phyloP scores from a whole-genome alignment of 2,888 invertebrate species.

The Helobdella robusta region DNA sequence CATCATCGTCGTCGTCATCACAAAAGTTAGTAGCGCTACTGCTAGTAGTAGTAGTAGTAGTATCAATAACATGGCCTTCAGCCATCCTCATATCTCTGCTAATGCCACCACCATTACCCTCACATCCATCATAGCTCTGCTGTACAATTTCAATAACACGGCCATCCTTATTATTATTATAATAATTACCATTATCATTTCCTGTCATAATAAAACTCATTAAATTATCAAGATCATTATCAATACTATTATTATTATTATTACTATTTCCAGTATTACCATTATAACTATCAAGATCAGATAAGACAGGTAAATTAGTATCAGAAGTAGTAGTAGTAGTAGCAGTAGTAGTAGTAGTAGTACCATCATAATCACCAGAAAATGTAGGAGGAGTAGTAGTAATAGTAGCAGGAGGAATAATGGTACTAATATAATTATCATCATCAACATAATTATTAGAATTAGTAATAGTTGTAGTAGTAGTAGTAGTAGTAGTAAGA shows the following conservation, averaged over 20 bases:
- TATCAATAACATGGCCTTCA: neutral
- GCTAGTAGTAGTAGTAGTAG: neutral
- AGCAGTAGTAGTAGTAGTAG: constrained; percentile 15
- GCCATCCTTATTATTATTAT: too few relatives aligned
- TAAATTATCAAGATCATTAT: too few relatives aligned
- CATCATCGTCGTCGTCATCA: neutral
- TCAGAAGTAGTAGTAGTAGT: constrained; percentile 12
- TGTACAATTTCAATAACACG: neutral
- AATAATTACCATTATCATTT: too few relatives aligned
- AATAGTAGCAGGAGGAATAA: constrained; percentile 6
- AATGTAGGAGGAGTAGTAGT: constrained; percentile 11
- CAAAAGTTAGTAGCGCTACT: neutral
- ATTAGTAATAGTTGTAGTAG: constrained; percentile 11
- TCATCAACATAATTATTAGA: neutral
- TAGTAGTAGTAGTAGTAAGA: constrained; percentile 12
- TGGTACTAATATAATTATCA: constrained; percentile 7
- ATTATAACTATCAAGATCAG: too few relatives aligned
- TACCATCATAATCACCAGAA: neutral
- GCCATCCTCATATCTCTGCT: neutral
- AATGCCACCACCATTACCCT: constrained; percentile 7
- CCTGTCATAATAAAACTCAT: too few relatives aligned
- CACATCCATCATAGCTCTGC: constrained; percentile 7
- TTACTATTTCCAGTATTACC: too few relatives aligned
- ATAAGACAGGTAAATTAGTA: too few relatives aligned
- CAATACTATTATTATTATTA: too few relatives aligned